Base-by-base conservation (phyloP, 2,797 vertebrate genomes). In the Lacerta agilis region DNA sequence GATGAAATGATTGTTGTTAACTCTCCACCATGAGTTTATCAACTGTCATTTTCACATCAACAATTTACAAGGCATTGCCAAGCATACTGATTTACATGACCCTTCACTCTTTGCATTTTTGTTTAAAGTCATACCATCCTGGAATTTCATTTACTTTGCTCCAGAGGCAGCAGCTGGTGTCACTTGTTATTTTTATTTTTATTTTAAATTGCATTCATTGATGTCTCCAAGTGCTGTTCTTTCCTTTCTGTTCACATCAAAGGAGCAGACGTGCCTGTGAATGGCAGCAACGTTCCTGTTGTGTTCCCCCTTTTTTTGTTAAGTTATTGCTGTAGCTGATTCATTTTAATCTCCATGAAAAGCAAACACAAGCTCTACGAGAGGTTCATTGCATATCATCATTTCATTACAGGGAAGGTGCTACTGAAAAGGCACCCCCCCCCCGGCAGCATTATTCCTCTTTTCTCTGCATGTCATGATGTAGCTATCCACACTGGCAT, bases 251-350 rank as follows among this genome's bases (percentile, higher is more conserved):
- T 82, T 75, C 82, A 86, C 64, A 45, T 84, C 72, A 5, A 88
- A 86, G 81, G 43, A 69, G 18, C 3, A 69, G 66, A n/a, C 6
- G 20, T 41, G 49, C 33, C 33, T 78, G 45, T 88, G 64, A 69
- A n/a, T 43, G 41, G 45, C 87, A 66, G 82, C 87, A 87, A 71
- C 75, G 79, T 18, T 81, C 79, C 75, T 61, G 66, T 61, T 55
- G 45, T 82, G 90, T 88, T 66, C 66, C 33, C 0, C 61, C 86
- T n/a, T 66, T 79, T 75, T 83, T 13, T 9, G 33, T 9, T 29
- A 13, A 13, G 1, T 36, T 85, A 43, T 79, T 67, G 43, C 43
- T 88, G 73, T 78, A 78, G 72, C 11, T 33, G 1, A 8, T 79
- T 71, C 85, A 55, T 58, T 69, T 43, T 78, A 25, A 43, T n/a